Evolutionary conservation across 2,797 vertebrate genomes (phyloP).

Genomic region (Rhinophrynus dorsalis): DNA sequence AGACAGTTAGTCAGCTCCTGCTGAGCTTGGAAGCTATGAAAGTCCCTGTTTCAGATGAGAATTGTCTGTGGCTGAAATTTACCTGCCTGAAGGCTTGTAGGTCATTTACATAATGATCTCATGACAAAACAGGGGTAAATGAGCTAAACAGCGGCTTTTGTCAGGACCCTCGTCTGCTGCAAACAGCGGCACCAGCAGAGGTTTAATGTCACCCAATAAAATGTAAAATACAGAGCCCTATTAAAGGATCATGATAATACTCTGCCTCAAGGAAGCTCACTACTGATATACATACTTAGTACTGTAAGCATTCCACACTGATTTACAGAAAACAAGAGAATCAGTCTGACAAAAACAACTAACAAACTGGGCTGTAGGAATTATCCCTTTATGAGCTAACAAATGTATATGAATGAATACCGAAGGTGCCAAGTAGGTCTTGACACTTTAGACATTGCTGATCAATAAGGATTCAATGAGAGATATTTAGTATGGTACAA

Average conservation of each 20-base stretch:
- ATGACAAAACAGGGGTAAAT: conserved; percentile 14
- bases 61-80: not conserved
- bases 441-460: too few species aligned
- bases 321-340: not conserved
- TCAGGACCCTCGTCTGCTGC: conserved; percentile 21
- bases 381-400: not conserved
- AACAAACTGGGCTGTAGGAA: not conserved
- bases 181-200: conserved; percentile 27
- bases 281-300: not conserved
- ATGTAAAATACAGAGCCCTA: conserved; percentile 17
- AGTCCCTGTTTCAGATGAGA: not conserved
- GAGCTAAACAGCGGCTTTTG: conserved; percentile 22
- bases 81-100: not conserved
- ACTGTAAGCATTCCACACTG: not conserved
- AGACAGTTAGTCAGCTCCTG: conserved; percentile 3
- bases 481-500: too few species aligned
- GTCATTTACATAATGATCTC: conserved; percentile 35
- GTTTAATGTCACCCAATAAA: conserved; percentile 27
- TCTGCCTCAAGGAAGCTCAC: not conserved
- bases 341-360: not conserved
- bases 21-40: not conserved
- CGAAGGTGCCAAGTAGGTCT: too few species aligned
- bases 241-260: conserved; percentile 33
- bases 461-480: too few species aligned
- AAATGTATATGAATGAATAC: not conserved